phyloP scores from a whole-genome alignment of 2,888 invertebrate genomes.

The Chymomyza procnemis region DNA sequence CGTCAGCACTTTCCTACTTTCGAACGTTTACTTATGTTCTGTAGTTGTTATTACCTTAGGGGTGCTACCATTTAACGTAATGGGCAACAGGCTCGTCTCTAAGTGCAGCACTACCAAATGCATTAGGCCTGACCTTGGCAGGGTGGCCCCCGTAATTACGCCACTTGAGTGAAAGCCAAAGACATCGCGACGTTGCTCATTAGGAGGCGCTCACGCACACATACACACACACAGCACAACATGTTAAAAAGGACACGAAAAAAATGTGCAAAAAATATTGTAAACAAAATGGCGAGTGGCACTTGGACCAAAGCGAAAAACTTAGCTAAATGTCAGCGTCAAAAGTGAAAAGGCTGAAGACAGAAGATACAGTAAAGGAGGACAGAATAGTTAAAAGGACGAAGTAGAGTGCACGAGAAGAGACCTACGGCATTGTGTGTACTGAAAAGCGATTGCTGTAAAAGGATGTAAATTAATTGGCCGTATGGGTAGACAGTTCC shows the following conservation, averaged over 20 bases:
- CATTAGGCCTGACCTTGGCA: background rate
- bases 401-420: background rate
- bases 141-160: conserved; percentile 13
- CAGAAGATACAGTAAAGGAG: background rate
- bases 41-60: background rate
- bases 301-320: background rate
- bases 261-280: background rate
- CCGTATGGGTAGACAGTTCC: background rate
- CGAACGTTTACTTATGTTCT: background rate
- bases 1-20: background rate
- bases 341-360: background rate
- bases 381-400: background rate
- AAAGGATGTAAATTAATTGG: conserved; percentile 60
- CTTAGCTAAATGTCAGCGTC: conserved; percentile 1
- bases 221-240: background rate
- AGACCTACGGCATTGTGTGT: conserved; percentile 34
- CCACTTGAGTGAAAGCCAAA: conserved; percentile 15
- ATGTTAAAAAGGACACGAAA: background rate
- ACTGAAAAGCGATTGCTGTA: conserved; percentile 51
- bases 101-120: background rate
- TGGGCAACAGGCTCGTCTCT: background rate
- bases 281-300: background rate
- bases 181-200: background rate
- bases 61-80: background rate
- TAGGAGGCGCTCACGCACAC: background rate